phyloP scores from a whole-genome alignment of 1,140 invertebrate species.

The Frieseomelitta varia region DNA sequence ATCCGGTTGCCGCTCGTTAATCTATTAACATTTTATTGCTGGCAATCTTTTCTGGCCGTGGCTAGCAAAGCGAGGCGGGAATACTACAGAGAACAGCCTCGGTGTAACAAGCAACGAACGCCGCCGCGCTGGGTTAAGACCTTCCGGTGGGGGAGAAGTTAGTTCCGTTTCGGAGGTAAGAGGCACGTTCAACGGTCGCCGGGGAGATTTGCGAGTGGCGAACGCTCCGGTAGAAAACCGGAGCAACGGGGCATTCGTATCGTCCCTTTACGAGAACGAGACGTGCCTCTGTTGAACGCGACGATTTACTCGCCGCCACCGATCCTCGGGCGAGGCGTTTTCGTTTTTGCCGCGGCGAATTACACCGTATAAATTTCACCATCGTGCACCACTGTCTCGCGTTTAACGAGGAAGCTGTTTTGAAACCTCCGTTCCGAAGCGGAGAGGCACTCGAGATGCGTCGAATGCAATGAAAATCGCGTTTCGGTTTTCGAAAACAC shows the following conservation, averaged over 20 bases:
- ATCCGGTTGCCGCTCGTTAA: slow-evolving; percentile 60
- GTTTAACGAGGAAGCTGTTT: too few relatives aligned
- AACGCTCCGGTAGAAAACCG: slow-evolving; percentile 51
- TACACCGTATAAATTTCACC: neutral
- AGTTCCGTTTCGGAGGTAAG: slow-evolving; percentile 54
- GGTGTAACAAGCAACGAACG: slow-evolving; percentile 43
- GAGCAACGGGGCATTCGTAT: slow-evolving; percentile 30
- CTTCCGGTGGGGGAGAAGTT: slow-evolving; percentile 42
- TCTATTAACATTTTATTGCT: slow-evolving; percentile 72
- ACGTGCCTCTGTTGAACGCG: neutral
- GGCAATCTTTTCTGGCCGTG: slow-evolving; percentile 57
- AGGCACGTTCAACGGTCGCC: slow-evolving; percentile 52
- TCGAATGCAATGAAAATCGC: too few relatives aligned
- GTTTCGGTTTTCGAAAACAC: neutral
- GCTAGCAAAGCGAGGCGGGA: neutral
- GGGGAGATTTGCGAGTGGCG: slow-evolving; percentile 59
- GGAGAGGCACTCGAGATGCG: too few relatives aligned
- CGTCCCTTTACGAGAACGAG: slow-evolving; percentile 19
- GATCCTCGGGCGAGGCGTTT: neutral
- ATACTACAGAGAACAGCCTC: slow-evolving; percentile 11
- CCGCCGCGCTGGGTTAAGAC: slow-evolving; percentile 50
- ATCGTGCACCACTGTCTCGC: too few relatives aligned
- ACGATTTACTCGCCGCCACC: slow-evolving; percentile 14
- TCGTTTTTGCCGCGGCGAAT: neutral
- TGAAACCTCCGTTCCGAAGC: too few relatives aligned